Percentiles rank a stretch among this genome's conserved stretches.
Evolutionary conservation across 2,797 vertebrate genomes (phyloP).

Genomic region (Hybognathus amarus): DNA sequence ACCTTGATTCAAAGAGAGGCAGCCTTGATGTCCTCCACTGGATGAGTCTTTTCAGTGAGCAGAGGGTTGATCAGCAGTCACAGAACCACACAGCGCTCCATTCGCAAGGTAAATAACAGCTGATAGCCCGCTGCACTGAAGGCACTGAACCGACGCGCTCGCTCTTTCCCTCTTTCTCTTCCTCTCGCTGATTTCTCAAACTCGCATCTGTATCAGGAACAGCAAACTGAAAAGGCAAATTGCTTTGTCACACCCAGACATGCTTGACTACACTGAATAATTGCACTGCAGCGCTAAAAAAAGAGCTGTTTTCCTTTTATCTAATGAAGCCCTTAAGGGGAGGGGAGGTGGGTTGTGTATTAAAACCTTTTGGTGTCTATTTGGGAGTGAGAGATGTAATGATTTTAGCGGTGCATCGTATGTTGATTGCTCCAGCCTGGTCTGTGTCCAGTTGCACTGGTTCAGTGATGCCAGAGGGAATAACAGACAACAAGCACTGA

Average conservation of each 20-base stretch:
- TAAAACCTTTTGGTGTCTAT: constrained; percentile 34
- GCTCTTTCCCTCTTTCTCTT: constrained; percentile 46
- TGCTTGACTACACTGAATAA: constrained; percentile 83
- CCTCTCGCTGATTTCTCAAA: constrained; percentile 69
- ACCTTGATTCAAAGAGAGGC: constrained; percentile 30
- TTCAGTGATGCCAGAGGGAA: constrained; percentile 65
- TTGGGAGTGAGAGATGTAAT: constrained; percentile 36
- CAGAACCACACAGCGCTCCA: constrained; percentile 51
- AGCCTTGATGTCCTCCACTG: background rate
- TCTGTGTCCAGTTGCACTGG: constrained; percentile 59
- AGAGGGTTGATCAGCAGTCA: constrained; percentile 69
- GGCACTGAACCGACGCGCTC: constrained; percentile 71
- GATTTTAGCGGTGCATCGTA: constrained; percentile 31
- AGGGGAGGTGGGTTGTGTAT: constrained; percentile 29
- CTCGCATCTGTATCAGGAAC: constrained; percentile 79
- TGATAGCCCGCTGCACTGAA: constrained; percentile 66
- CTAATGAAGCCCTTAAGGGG: constrained; percentile 79
- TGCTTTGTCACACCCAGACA: constrained; percentile 84
- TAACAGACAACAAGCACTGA: constrained; percentile 60
- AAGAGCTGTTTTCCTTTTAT: constrained; percentile 80
- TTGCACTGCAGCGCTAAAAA: constrained; percentile 78
- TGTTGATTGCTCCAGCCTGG: constrained; percentile 66
- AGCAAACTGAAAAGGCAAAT: constrained; percentile 83
- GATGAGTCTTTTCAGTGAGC: constrained; percentile 8
- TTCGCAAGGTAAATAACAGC: constrained; percentile 73